Conservation (phyloP, 2,113 vertebrate species). For the Erinaceus europaeus region DNA sequence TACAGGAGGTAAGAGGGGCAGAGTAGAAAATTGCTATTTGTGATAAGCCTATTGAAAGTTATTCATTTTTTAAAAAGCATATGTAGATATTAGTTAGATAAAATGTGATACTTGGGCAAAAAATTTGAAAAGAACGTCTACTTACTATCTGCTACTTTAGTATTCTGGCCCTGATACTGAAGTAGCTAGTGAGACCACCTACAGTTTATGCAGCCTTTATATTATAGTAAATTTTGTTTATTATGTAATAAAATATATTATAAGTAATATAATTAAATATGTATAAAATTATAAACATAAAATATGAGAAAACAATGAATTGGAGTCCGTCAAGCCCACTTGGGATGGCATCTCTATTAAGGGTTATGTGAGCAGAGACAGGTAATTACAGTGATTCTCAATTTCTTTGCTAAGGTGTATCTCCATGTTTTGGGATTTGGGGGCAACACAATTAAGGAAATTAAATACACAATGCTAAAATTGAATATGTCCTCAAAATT, state of each 20-base stretch:
- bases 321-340: neutral
- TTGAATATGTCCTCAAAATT: neutral
- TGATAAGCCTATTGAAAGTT: neutral
- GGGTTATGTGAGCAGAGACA: neutral
- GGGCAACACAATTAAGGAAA: neutral
- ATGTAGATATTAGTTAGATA: neutral
- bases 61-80: neutral
- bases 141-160: neutral
- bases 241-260: neutral
- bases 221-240: neutral
- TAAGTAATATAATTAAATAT: neutral
- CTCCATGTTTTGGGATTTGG: neutral
- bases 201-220: neutral
- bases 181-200: neutral
- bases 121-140: too few relatives aligned
- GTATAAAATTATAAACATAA: neutral
- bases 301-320: neutral
- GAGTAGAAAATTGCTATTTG: neutral
- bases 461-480: neutral
- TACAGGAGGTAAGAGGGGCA: neutral
- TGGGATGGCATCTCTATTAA: neutral
- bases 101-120: neutral
- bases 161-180: neutral
- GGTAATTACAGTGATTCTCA: neutral
- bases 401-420: neutral